Evolutionary conservation across 1,140 invertebrate species (phyloP).

Genomic region (Paracyclopina nana): DNA sequence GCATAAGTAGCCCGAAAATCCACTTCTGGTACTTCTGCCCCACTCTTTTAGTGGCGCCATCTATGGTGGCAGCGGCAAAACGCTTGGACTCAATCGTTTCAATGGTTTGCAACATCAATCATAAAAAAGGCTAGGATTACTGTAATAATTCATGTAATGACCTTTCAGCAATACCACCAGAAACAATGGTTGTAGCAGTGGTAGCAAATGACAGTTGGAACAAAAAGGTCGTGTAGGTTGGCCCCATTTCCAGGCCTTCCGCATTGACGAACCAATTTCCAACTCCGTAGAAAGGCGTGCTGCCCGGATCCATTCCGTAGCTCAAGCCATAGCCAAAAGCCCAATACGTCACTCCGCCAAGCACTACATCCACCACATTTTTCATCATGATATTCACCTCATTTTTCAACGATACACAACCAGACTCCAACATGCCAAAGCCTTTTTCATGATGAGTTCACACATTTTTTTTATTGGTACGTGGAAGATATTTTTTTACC

Average conservation of each 20-base stretch:
- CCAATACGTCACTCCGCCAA: conserved; percentile 85
- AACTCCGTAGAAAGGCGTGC: conserved; percentile 30
- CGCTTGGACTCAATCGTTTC: not conserved
- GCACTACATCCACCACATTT: conserved; percentile 73
- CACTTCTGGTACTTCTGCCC: not conserved
- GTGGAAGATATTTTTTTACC: conserved; percentile 27
- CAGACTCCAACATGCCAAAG: conserved; percentile 76
- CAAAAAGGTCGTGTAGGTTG: conserved; percentile 55
- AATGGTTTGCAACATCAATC: not conserved
- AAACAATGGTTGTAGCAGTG: conserved; percentile 59
- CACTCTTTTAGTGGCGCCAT: not conserved
- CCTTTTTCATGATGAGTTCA: conserved; percentile 31
- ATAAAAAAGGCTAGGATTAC: too few species aligned
- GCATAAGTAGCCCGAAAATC: not conserved
- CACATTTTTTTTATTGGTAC: not conserved
- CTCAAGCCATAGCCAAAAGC: conserved; percentile 78
- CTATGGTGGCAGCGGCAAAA: not conserved
- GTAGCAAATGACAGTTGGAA: conserved; percentile 77
- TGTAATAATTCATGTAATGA: too few species aligned
- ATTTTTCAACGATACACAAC: conserved; percentile 76
- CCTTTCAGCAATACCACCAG: conserved; percentile 14
- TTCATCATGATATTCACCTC: conserved; percentile 97
- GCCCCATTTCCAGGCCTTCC: conserved; percentile 37
- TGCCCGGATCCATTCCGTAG: conserved; percentile 43
- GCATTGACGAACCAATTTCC: conserved; percentile 29